Base-by-base conservation (phyloP, 2,113 vertebrate genomes). In the Eleginops maclovinus region DNA sequence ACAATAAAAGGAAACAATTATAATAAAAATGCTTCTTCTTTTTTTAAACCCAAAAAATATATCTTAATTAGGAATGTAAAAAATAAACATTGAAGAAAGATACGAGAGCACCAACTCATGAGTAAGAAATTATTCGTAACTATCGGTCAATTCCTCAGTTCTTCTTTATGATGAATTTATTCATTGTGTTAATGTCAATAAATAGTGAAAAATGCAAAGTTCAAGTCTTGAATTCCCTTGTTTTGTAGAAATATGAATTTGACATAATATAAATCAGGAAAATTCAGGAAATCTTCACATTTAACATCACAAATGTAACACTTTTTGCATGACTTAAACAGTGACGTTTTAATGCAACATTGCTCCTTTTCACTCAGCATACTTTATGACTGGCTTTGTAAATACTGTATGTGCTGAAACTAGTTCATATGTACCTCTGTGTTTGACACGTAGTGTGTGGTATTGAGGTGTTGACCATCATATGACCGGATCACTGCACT, bases 381-480 rank as follows among this genome's bases (percentile, higher is more conserved):
- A 3, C 8, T 9, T 21, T 7, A 36, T 36, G 31, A 36, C 31
- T 36, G 5, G 12, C 31, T 53, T 4, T 55, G 49, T 71, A 53
- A 41, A 72, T 53, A 40, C 36, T n/a, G 24, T 4, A 21, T 50
- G 54, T 51, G 9, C 28, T 75, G 55, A 44, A 64, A 75, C 61
- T 31, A 67, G 75, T 51, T n/a, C n/a, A 49, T 26, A 17, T 68
- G 21, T 36, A 51, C 64, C 21, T 49, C 21, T 55, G 22, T 77
- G 69, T 73, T 40, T 53, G 51, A 28, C 31, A 24, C 2, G 74
- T 61, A 70, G 53, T 70, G 61, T 84, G 82, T 71, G 55, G n/a
- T 59, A 51, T 53, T 53, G 73, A 84, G 85, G 83, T 86, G 83
- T 87, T 77, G 63, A 80, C 56, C 65, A 65, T 88, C 80, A 87